Evolutionary conservation across 2,113 vertebrate genomes (phyloP), one percentile per base, ranked within the genome.

Genomic region (Capreolus pygargus): DNA sequence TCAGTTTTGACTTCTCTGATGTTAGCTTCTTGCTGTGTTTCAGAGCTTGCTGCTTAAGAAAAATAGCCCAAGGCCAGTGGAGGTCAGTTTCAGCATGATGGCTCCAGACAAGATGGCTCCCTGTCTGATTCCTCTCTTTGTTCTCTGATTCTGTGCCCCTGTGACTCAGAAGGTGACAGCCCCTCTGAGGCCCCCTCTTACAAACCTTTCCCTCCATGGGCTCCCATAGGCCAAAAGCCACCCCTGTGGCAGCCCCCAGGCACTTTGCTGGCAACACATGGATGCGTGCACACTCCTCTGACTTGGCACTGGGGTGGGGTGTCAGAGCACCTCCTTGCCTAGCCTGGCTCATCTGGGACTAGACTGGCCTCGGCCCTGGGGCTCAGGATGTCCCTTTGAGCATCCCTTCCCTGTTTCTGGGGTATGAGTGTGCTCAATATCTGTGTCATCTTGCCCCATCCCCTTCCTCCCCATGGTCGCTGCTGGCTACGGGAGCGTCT

Each of bases 41-140:
- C 43, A 43, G 92, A 96, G 70, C 61, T 89, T 83, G 52, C 85
- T n/a, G 33, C 58, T 50, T 79, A n/a, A 92, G 70, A 67, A 86
- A 36, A 93, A 21, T 9, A 90, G 86, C 57, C 55, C 12, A 92
- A 94, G 87, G 33, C 14, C 64, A 27, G 50, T 10, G 1, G 58
- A 19, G 55, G n/a, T 47, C 43, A 6, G 36, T 55, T 57, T 74
- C 33, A 39, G 82, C 7, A 9, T 50, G 19, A 23, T 50, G 47
- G 47, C 47, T n/a, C n/a, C 64, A n/a, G 79, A 45, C 70, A 47
- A 43, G 89, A 61, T 47, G 93, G 47, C 78, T 74, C 17, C 60
- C 60, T 54, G 55, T 83, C n/a, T 36, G 79, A 14, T 36, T 64
- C 82, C 70, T 85, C 52, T 87, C 79, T 93, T 36, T 83, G 67